A percentile compares a stretch with the other conserved stretches of the same genome.
Evolutionary conservation across 2,888 invertebrate genomes (phyloP).

Genomic region (Brenthis hecate): DNA sequence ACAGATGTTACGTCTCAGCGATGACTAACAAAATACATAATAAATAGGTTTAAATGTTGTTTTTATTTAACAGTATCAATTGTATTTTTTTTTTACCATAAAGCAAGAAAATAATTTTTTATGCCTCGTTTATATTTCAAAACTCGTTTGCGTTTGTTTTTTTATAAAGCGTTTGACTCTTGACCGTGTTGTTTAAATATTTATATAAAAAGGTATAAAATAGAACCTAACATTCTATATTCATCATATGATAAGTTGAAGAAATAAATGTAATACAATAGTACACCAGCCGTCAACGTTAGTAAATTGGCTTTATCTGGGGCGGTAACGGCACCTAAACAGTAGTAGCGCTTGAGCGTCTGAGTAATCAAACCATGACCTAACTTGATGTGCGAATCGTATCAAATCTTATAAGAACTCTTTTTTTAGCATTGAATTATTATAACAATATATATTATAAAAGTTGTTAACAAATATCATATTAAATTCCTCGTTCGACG

Average conservation of each 20-base stretch:
- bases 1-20: too few relatives aligned
- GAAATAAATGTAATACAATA: constrained; percentile 29
- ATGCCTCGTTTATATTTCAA: too few relatives aligned
- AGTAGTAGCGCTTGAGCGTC: constrained; percentile 59
- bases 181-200: too few relatives aligned
- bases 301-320: constrained; percentile 64
- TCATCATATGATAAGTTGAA: background rate
- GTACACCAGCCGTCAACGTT: constrained; percentile 27
- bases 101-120: too few relatives aligned
- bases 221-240: background rate
- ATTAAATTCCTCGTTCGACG: too few relatives aligned
- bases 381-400: constrained; percentile 46
- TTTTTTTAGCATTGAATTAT: constrained; percentile 27
- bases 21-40: too few relatives aligned
- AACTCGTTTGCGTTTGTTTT: too few relatives aligned
- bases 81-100: too few relatives aligned
- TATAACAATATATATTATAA: constrained; percentile 13
- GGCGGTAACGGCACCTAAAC: constrained; percentile 72
- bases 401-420: background rate
- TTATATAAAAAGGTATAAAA: background rate
- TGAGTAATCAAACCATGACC: constrained; percentile 58
- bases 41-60: too few relatives aligned
- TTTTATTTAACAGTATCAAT: too few relatives aligned
- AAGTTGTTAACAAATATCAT: too few relatives aligned
- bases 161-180: too few relatives aligned